phyloP scores from a whole-genome alignment of 2,113 vertebrate genomes.

The Chlorodrepanis virens region DNA sequence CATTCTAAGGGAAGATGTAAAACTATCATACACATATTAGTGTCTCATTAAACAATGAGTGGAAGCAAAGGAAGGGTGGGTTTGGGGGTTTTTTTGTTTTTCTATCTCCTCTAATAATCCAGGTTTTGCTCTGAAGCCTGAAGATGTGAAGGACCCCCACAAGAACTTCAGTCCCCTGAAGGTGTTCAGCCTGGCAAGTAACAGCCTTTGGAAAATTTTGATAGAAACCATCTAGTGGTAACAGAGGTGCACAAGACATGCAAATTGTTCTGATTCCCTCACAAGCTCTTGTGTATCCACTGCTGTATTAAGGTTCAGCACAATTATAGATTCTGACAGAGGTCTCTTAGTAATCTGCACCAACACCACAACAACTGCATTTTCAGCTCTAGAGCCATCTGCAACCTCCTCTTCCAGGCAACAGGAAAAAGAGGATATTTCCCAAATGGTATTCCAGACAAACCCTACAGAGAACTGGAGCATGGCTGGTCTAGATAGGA shows the following conservation, averaged over 20 bases:
- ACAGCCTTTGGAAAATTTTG: background rate
- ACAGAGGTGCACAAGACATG: background rate
- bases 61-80: background rate
- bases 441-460: background rate
- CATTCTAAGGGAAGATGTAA: background rate
- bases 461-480: background rate
- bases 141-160: background rate
- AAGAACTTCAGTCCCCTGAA: background rate
- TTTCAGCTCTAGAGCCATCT: background rate
- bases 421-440: background rate
- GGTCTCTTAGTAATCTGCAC: background rate
- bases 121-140: background rate
- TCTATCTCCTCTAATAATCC: background rate
- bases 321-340: background rate
- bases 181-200: background rate
- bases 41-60: background rate
- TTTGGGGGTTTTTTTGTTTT: fast-evolving
- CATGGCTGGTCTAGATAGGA: background rate
- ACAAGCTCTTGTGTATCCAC: background rate
- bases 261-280: background rate
- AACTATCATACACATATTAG: background rate
- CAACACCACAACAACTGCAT: background rate
- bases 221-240: background rate
- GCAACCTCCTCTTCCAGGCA: background rate
- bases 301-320: background rate